Evolutionary conservation across 2,888 invertebrate genomes (phyloP).

Genomic region (Metellina segmentata): DNA sequence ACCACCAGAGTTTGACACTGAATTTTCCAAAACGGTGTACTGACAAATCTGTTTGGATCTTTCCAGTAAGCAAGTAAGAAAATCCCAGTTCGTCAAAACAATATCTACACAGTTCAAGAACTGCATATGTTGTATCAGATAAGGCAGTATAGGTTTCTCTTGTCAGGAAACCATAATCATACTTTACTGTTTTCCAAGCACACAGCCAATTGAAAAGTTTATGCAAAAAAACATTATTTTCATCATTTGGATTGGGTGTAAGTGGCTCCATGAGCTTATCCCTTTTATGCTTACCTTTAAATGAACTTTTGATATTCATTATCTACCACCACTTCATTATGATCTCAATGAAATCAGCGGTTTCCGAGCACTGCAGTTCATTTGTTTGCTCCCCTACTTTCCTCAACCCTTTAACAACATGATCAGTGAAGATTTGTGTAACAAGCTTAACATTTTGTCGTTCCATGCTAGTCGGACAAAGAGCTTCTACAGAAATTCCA

Average conservation of each 20-base stretch:
- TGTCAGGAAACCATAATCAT: constrained; percentile 6
- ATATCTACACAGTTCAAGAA: background rate
- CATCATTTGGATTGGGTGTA: background rate
- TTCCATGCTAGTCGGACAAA: constrained; percentile 27
- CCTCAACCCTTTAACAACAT: no score
- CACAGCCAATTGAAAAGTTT: background rate
- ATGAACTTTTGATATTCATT: constrained; percentile 26
- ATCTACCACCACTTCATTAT: constrained; percentile 21
- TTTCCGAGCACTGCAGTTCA: no score
- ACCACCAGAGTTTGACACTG: background rate
- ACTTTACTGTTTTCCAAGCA: constrained; percentile 2
- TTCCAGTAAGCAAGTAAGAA: background rate
- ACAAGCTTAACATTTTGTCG: constrained; percentile 60
- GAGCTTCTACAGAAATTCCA: constrained; percentile 30
- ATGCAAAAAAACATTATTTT: background rate
- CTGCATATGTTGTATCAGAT: background rate
- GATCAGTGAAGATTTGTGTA: no score
- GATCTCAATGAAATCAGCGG: background rate
- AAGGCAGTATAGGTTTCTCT: background rate
- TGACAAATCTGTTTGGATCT: background rate
- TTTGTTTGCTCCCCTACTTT: no score
- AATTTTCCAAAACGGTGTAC: background rate
- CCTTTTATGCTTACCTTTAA: constrained; percentile 16
- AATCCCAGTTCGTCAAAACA: background rate
- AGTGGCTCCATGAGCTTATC: background rate